Percentiles rank a stretch among this genome's conserved stretches.
Evolutionary conservation across 2,797 vertebrate genomes (phyloP).

Genomic region (Xyrichtys novacula): DNA sequence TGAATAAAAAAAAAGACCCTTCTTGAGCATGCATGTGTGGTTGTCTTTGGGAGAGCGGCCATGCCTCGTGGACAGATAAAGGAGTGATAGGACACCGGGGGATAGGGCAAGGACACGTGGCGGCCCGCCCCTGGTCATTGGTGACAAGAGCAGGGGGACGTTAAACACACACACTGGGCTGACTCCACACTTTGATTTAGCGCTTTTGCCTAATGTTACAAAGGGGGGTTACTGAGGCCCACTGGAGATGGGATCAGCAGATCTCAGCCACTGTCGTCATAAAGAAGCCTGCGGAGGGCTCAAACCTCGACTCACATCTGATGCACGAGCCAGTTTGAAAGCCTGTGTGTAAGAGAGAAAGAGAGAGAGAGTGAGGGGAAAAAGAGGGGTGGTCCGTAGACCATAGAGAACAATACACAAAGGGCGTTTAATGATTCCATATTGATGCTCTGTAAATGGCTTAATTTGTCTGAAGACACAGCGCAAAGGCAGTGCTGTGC

Average conservation of each 20-base stretch:
- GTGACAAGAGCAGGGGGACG: constrained; percentile 85
- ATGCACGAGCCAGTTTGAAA: constrained; percentile 57
- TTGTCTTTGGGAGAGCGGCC: constrained; percentile 82
- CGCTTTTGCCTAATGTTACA: constrained; percentile 84
- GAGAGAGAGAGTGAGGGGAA: constrained; percentile 4
- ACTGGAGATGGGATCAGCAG: constrained; percentile 85
- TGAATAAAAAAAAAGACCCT: constrained; percentile 78
- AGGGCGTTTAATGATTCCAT: constrained; percentile 83
- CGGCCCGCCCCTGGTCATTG: constrained; percentile 85
- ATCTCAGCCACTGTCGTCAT: constrained; percentile 80
- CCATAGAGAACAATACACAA: constrained; percentile 82
- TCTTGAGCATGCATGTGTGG: constrained; percentile 83
- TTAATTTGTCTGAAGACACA: constrained; percentile 81
- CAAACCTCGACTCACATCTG: constrained; percentile 68
- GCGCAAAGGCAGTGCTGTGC: constrained; percentile 68
- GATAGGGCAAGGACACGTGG: constrained; percentile 86
- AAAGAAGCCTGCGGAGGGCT: constrained; percentile 79
- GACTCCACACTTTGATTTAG: constrained; percentile 86
- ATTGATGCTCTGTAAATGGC: constrained; percentile 83
- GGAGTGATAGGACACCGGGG: constrained; percentile 86
- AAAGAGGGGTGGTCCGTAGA: constrained; percentile 75
- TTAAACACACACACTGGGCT: constrained; percentile 85
- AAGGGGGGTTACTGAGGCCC: constrained; percentile 77
- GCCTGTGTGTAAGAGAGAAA: constrained; percentile 5
- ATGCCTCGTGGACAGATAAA: constrained; percentile 86